Evolutionary conservation across 2,113 vertebrate genomes (phyloP).

Genomic region (Paramisgurnus dabryanus): DNA sequence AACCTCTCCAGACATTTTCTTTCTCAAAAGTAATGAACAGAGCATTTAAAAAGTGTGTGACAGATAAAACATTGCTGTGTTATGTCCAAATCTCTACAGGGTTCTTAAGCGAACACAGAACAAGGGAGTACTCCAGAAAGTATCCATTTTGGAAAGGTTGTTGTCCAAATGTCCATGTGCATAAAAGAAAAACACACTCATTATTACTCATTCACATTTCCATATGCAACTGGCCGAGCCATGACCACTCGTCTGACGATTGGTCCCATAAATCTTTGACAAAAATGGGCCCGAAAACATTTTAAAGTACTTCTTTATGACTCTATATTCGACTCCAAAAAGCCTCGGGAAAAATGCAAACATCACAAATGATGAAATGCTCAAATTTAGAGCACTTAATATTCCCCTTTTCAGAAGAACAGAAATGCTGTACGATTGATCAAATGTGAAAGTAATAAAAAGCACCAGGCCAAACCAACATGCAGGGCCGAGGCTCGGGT

Average conservation of each 20-base stretch:
- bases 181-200: slow-evolving; percentile 60
- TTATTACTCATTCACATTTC: slow-evolving; percentile 61
- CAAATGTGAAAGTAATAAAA: slow-evolving; percentile 60
- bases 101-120: slow-evolving; percentile 8
- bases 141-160: slow-evolving; percentile 50
- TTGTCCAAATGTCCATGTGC: slow-evolving; percentile 51
- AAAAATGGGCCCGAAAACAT: slow-evolving; percentile 52
- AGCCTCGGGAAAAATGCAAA: slow-evolving; percentile 53
- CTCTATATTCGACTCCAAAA: slow-evolving; percentile 56
- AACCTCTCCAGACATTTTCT: slow-evolving; percentile 8
- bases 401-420: slow-evolving; percentile 52
- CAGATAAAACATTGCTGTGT: slow-evolving; percentile 20
- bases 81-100: neutral
- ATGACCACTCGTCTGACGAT: slow-evolving; percentile 56
- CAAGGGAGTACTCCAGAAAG: neutral
- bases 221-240: slow-evolving; percentile 57
- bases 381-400: slow-evolving; percentile 57
- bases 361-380: slow-evolving; percentile 58
- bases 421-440: slow-evolving; percentile 59
- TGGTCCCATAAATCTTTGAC: slow-evolving; percentile 65
- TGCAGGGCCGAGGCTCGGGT: slow-evolving; percentile 40
- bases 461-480: slow-evolving; percentile 51
- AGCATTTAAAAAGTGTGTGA: slow-evolving; percentile 34
- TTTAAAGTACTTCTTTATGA: slow-evolving; percentile 54
- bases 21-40: neutral